A percentile compares a stretch with the other conserved stretches of the same genome.
These are phyloP conservation scores for Podocnemis expansa DNA, from an alignment of 2,113 vertebrate genomes.

Conservation along the genomic window DNA sequence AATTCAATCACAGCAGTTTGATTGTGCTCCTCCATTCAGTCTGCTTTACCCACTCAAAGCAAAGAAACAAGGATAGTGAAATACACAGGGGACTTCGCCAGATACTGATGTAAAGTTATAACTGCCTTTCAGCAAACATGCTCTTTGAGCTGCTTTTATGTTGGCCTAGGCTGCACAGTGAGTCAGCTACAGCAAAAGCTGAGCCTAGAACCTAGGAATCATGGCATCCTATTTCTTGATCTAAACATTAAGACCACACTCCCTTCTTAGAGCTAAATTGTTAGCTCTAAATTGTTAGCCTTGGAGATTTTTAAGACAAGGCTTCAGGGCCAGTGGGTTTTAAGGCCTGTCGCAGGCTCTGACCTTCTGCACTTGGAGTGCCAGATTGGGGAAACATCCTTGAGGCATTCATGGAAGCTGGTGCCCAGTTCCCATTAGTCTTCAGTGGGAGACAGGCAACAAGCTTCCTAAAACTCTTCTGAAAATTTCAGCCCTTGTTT, in stretches of 20 bases:
- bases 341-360: no score
- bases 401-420: background rate
- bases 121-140: background rate
- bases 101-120: background rate
- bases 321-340: no score
- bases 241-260: background rate
- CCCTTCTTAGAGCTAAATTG: background rate
- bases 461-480: background rate
- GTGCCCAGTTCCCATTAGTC: background rate
- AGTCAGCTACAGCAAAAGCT: background rate
- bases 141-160: background rate
- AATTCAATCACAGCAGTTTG: background rate
- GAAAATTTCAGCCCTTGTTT: background rate
- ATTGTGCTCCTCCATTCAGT: background rate
- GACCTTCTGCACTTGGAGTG: no score
- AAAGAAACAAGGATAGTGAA: background rate
- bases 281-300: no score
- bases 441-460: background rate
- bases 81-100: background rate
- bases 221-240: background rate
- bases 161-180: background rate
- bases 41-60: background rate
- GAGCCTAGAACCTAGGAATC: background rate
- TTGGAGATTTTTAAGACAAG: no score
- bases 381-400: no score